Base-by-base conservation (phyloP, 2,113 vertebrate genomes). In the Clinocottus analis region DNA sequence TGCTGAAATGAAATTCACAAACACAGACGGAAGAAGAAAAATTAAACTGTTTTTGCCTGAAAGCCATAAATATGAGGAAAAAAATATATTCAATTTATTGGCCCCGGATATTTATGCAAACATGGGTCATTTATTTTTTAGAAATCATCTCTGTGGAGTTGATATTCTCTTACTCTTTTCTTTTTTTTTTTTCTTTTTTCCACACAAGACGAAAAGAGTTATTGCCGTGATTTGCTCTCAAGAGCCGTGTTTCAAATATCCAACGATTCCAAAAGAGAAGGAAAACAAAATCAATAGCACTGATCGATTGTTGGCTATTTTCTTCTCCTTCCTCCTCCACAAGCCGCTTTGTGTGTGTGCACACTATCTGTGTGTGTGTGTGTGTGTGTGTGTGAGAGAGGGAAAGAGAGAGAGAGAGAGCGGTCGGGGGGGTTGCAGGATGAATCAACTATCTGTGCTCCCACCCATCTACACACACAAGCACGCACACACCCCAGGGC, bases 211-310 rank as follows among this genome's bases (percentile, higher is more conserved):
- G 63, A 85, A 84, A 90, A 90, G 86, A 92, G 85, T 91, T 91
- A 92, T 93, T 87, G 87, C 86, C n/a, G 64, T 89, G 91, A 83
- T 90, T 93, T 90, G 85, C 89, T 91, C 89, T 91, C 85, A 82
- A 89, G 91, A 86, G 87, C 77, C 85, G 71, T 83, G 79, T 92
- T 93, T 92, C 85, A 93, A 89, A 92, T 87, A 90, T 89, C 83
- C 89, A 87, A 79, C 87, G 69, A 64, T 87, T 92, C 80, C 79
- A 80, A 93, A 92, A 74, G 77, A 70, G 74, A 89, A 83, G 76
- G 76, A 75, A 85, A 79, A 89, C n/a, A 87, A 95, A 95, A 94
- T 95, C 94, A 86, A 95, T 95, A 85, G 29, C 39, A 9, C 71
- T 87, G 87, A 95, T 93, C 91, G 85, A 94, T 95, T 80, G 81